Evolutionary conservation across 2,113 vertebrate genomes (phyloP).

Genomic region (Poeciliopsis prolifica): DNA sequence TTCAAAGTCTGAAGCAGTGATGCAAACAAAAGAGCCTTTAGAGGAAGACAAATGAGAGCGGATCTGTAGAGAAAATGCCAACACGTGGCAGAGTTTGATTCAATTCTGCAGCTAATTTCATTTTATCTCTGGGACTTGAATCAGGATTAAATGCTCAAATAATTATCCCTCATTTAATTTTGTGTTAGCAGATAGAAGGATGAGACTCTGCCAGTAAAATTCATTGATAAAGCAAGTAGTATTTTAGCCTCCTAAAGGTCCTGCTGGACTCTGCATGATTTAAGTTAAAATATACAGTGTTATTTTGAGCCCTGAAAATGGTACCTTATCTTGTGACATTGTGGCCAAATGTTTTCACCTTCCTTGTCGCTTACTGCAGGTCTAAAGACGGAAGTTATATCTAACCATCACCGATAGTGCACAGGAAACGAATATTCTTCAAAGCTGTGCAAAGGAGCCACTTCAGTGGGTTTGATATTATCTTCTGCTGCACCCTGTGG

Average conservation of each 20-base stretch:
- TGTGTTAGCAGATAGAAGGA: slow-evolving; percentile 39
- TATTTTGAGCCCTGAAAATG: slow-evolving; percentile 69
- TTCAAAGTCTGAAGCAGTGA: not conserved
- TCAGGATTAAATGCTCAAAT: slow-evolving; percentile 49
- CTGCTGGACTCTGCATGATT: not conserved
- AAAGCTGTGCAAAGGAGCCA: not conserved
- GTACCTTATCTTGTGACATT: slow-evolving; percentile 15
- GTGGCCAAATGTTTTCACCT: not conserved
- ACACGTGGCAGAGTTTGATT: slow-evolving; percentile 57
- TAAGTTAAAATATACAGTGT: not conserved
- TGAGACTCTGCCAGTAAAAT: slow-evolving; percentile 12
- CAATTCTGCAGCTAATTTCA: slow-evolving; percentile 28
- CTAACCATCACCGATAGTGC: not conserved
- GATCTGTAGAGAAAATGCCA: slow-evolving; percentile 43
- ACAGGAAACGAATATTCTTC: slow-evolving; percentile 28
- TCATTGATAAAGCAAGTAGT: slow-evolving; percentile 6
- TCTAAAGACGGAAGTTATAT: slow-evolving; percentile 27
- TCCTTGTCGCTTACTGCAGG: not conserved
- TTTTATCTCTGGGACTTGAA: slow-evolving; percentile 38
- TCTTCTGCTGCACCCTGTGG: slow-evolving; percentile 13
- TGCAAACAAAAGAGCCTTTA: slow-evolving; percentile 50
- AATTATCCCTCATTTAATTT: slow-evolving; percentile 35
- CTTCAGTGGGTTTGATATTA: slow-evolving; percentile 8
- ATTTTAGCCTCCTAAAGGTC: not conserved
- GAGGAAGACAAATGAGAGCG: slow-evolving; percentile 63